Percentiles rank a stretch among this genome's conserved stretches.
Evolutionary conservation across 2,113 vertebrate species (phyloP).

Genomic region (Lasiurus cinereus): DNA sequence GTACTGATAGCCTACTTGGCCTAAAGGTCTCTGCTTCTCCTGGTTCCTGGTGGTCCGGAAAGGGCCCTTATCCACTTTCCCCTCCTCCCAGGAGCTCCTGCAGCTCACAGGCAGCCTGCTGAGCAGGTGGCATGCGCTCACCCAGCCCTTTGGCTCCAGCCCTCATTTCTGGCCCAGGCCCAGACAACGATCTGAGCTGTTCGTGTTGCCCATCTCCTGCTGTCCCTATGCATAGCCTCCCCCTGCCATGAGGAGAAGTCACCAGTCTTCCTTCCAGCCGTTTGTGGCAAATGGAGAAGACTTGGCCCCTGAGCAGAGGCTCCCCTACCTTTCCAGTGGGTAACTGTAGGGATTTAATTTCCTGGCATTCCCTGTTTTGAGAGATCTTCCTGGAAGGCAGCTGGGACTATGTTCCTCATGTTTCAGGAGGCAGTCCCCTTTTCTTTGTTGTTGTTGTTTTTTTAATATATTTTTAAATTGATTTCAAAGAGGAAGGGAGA

Average conservation of each 20-base stretch:
- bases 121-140: background rate
- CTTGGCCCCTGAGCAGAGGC: too few species aligned
- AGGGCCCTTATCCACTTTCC: background rate
- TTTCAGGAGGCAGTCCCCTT: background rate
- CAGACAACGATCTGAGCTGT: background rate
- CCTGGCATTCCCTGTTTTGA: background rate
- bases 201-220: background rate
- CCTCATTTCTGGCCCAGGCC: background rate
- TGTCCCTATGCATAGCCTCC: too few species aligned
- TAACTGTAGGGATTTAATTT: background rate
- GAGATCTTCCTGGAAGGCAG: background rate
- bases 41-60: rapidly evolving
- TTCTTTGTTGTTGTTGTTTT: too few species aligned
- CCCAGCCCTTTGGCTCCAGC: background rate
- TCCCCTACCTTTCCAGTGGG: background rate
- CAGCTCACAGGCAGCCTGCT: background rate
- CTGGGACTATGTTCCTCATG: background rate
- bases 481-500: too few species aligned
- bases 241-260: background rate
- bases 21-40: background rate
- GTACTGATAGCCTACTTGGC: too few species aligned
- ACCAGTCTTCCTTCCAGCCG: background rate
- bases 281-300: background rate
- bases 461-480: too few species aligned
- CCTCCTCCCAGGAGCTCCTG: background rate